Conservation (phyloP, 2,113 vertebrate genomes). For the Synodontis membranacea region DNA sequence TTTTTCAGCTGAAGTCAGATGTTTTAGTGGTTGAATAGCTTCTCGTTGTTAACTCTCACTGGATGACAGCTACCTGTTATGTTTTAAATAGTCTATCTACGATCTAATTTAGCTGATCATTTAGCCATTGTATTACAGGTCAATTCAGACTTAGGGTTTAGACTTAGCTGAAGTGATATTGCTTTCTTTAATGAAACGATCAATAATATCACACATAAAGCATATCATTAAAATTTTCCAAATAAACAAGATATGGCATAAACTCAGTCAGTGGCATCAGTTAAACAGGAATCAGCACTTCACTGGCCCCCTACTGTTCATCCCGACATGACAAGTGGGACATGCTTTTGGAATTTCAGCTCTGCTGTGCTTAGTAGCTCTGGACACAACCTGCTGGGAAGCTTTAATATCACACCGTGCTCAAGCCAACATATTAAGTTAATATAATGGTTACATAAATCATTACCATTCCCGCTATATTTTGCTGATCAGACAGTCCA, state of each 20-base stretch:
- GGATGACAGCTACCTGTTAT: conserved; percentile 17
- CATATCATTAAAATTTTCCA: not conserved
- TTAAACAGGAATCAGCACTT: not conserved
- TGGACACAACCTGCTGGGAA: conserved; percentile 25
- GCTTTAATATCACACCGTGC: conserved; percentile 19
- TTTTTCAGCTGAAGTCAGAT: not conserved
- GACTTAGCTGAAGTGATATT: not conserved
- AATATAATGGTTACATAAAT: not conserved
- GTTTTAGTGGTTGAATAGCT: conserved; percentile 2
- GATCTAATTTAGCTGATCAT: not conserved
- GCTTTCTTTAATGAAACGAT: not conserved
- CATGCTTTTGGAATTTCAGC: conserved; percentile 17
- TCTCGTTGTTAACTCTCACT: conserved; percentile 8
- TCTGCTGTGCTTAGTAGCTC: conserved; percentile 23
- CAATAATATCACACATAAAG: not conserved
- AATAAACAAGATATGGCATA: not conserved
- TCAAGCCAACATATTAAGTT: conserved; percentile 14
- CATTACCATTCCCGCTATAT: conserved; percentile 21
- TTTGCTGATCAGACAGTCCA: conserved; percentile 25
- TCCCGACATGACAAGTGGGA: not conserved
- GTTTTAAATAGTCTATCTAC: not conserved
- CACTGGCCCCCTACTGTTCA: not conserved
- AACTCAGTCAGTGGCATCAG: not conserved
- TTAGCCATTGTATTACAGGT: not conserved
- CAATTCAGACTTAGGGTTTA: not conserved